Conservation (phyloP, 2,113 vertebrate genomes). For the Toxotes chatareus region DNA sequence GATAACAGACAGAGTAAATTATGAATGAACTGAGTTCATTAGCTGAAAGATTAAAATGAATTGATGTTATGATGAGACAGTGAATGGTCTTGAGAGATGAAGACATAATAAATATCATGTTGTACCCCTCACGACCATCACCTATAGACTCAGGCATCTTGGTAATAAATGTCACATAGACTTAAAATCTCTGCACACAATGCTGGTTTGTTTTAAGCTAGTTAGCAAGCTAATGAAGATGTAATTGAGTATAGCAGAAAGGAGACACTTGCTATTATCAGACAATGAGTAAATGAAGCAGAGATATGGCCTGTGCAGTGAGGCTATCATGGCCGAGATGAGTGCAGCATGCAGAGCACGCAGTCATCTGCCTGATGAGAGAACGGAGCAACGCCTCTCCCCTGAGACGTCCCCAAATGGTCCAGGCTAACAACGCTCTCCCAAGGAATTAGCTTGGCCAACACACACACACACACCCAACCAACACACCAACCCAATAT, state of each 20-base stretch:
- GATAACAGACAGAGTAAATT: conserved; percentile 73
- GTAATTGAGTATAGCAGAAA: conserved; percentile 78
- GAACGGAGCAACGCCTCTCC: conserved; percentile 60
- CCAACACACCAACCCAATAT: background rate
- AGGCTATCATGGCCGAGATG: conserved; percentile 60
- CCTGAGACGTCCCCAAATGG: conserved; percentile 72
- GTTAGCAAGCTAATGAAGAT: conserved; percentile 77
- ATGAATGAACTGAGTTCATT: conserved; percentile 74
- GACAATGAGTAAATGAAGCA: conserved; percentile 77
- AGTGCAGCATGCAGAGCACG: conserved; percentile 72
- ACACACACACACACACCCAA: conserved; percentile 3
- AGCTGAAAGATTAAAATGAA: conserved; percentile 75
- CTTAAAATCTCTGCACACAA: conserved; percentile 64
- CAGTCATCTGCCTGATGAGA: conserved; percentile 76
- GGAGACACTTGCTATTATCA: conserved; percentile 78
- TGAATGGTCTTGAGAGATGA: conserved; percentile 63
- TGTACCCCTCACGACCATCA: conserved; percentile 38
- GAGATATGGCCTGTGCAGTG: conserved; percentile 72
- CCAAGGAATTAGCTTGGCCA: conserved; percentile 70
- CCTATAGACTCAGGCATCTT: conserved; percentile 54
- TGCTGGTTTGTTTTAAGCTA: conserved; percentile 69
- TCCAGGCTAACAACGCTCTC: conserved; percentile 70
- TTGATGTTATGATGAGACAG: conserved; percentile 71
- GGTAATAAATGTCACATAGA: conserved; percentile 74
- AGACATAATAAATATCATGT: conserved; percentile 62